These are phyloP conservation scores for Drosophila oshimai DNA, from an alignment of 1,140 invertebrate genomes.

Conservation along the genomic window DNA sequence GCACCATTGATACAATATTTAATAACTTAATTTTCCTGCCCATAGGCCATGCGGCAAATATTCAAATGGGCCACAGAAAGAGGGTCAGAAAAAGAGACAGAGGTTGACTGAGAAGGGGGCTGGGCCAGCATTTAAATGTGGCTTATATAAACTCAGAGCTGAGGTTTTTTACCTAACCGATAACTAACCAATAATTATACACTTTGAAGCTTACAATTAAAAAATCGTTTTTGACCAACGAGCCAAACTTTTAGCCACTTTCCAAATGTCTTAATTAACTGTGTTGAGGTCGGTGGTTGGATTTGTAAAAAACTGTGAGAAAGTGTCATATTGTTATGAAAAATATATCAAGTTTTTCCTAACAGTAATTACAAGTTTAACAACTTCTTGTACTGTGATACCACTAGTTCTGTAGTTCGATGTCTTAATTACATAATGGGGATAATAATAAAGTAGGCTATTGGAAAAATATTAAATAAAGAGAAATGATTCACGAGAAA, in stretches of 20 bases:
- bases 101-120: conserved; percentile 3
- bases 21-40: conserved; percentile 71
- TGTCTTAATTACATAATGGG: background rate
- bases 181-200: conserved; percentile 75
- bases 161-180: conserved; percentile 62
- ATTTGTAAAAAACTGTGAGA: conserved; percentile 50
- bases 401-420: background rate
- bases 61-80: conserved; percentile 24
- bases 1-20: conserved; percentile 27
- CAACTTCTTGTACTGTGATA: conserved; percentile 6
- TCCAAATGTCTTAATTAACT: conserved; percentile 74
- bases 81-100: conserved; percentile 6
- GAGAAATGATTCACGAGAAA: no score
- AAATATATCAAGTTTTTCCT: conserved; percentile 24
- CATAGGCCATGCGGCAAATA: conserved; percentile 55
- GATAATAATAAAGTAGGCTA: background rate
- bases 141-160: conserved; percentile 57
- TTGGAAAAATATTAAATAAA: no score
- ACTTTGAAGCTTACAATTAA: conserved; percentile 63
- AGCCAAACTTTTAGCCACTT: conserved; percentile 45
- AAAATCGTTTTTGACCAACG: conserved; percentile 70
- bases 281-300: background rate
- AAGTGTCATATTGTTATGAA: conserved; percentile 72
- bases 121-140: conserved; percentile 57
- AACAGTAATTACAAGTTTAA: conserved; percentile 35